A percentile compares a stretch with the other conserved stretches of the same genome.
Evolutionary conservation across 2,888 invertebrate genomes (phyloP).

Genomic region (Molorchus minor): DNA sequence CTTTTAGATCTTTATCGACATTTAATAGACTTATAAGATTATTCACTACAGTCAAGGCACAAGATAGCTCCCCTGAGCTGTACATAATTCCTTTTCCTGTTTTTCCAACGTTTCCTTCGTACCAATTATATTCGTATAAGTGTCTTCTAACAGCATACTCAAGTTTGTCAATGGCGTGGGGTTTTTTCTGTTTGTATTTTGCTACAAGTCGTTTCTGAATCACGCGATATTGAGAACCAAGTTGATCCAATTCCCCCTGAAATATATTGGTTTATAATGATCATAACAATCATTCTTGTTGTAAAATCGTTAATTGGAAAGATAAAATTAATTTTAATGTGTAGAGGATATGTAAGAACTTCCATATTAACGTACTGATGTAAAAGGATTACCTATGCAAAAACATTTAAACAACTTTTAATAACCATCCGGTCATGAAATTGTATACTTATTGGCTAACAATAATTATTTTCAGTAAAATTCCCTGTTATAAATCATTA

Average conservation of each 20-base stretch:
- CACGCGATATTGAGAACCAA: constrained; percentile 78
- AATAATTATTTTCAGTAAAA: no score
- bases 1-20: constrained; percentile 47
- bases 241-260: constrained; percentile 65
- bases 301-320: no score
- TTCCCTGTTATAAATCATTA: no score
- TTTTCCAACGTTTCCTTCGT: constrained; percentile 65
- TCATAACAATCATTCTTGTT: no score
- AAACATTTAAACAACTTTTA: no score
- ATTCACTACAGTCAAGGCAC: constrained; percentile 51
- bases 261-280: no score
- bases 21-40: constrained; percentile 54
- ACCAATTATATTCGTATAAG: constrained; percentile 70
- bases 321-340: no score
- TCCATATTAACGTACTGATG: no score
- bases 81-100: constrained; percentile 44
- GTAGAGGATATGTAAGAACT: no score
- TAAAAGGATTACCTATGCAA: no score
- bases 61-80: constrained; percentile 54
- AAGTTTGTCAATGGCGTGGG: constrained; percentile 77
- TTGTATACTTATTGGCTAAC: no score
- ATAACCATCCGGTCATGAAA: no score
- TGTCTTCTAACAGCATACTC: constrained; percentile 76
- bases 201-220: constrained; percentile 80
- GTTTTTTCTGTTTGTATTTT: constrained; percentile 80